Percentiles rank a stretch among this genome's conserved stretches.
Evolutionary conservation across 1,140 invertebrate species (phyloP).

Genomic region (Fopius arisanus): DNA sequence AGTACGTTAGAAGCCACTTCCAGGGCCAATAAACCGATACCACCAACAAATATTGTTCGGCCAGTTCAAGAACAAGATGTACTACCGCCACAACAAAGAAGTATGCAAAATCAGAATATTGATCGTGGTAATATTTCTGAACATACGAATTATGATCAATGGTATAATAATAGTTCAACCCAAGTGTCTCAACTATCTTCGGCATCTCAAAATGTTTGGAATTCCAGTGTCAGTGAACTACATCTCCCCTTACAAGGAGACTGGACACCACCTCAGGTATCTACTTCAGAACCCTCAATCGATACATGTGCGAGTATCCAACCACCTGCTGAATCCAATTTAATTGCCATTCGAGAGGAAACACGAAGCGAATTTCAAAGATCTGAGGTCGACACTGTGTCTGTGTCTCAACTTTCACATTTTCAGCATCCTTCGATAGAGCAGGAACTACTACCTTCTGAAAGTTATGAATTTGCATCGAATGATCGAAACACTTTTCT

Average conservation of each 20-base stretch:
- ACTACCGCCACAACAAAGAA: neutral
- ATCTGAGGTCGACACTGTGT: conserved; percentile 44
- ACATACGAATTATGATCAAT: conserved; percentile 52
- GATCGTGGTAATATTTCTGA: conserved; percentile 39
- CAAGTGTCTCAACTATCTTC: conserved; percentile 29
- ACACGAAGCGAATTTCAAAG: conserved; percentile 52
- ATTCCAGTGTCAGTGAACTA: neutral
- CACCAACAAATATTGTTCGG: too few species aligned
- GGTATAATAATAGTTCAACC: conserved; percentile 55
- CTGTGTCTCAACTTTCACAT: conserved; percentile 33
- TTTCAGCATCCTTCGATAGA: conserved; percentile 24
- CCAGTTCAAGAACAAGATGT: neutral
- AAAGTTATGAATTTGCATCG: conserved; percentile 62
- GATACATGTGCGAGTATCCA: conserved; percentile 61
- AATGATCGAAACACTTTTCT: conserved; percentile 62
- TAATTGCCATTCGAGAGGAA: conserved; percentile 36
- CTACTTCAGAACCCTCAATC: conserved; percentile 42
- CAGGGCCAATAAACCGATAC: too few species aligned
- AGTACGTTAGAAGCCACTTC: neutral
- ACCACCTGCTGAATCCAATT: conserved; percentile 45
- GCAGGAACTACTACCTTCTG: conserved; percentile 32
- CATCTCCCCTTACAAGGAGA: conserved; percentile 33
- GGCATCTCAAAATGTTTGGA: conserved; percentile 36
- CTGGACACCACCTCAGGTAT: conserved; percentile 30
- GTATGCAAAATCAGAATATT: neutral